Percentiles rank a stretch among this genome's conserved stretches.
Evolutionary conservation across 2,797 vertebrate species (phyloP).

Genomic region (Distichodus sexfasciatus): DNA sequence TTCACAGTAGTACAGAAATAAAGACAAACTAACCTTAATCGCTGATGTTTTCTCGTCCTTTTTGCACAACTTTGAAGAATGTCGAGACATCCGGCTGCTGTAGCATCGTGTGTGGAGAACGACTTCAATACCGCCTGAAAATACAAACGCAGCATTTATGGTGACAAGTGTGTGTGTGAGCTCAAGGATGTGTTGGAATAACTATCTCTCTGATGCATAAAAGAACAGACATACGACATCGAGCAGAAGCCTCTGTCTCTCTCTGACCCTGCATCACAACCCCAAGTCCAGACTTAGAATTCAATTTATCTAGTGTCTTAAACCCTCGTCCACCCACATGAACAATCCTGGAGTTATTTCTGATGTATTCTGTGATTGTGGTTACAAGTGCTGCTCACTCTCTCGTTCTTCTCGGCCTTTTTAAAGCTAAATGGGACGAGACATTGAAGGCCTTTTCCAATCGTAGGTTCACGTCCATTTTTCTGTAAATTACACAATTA

Average conservation of each 20-base stretch:
- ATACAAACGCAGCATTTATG: too few species aligned
- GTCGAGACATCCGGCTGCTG: too few species aligned
- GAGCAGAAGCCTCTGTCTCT: neutral
- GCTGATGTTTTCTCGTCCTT: too few species aligned
- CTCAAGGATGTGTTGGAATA: constrained; percentile 35
- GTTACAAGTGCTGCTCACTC: neutral
- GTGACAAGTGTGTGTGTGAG: constrained; percentile 39
- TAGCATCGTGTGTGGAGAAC: too few species aligned
- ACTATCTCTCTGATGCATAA: neutral
- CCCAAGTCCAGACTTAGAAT: neutral
- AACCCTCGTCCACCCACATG: neutral
- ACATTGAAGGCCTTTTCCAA: too few species aligned
- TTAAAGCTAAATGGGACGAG: neutral
- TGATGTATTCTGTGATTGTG: neutral
- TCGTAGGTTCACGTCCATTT: too few species aligned
- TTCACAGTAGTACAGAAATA: too few species aligned
- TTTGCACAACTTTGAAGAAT: too few species aligned
- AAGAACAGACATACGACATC: neutral
- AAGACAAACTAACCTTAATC: too few species aligned
- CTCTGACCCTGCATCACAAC: neutral
- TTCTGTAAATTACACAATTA: too few species aligned
- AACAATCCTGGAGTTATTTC: neutral
- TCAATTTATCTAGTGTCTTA: neutral
- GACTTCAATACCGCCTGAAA: too few species aligned
- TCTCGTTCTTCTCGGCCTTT: neutral